Evolutionary conservation across 2,888 invertebrate genomes (phyloP).

Genomic region (Hirtodrosophila cameraria): DNA sequence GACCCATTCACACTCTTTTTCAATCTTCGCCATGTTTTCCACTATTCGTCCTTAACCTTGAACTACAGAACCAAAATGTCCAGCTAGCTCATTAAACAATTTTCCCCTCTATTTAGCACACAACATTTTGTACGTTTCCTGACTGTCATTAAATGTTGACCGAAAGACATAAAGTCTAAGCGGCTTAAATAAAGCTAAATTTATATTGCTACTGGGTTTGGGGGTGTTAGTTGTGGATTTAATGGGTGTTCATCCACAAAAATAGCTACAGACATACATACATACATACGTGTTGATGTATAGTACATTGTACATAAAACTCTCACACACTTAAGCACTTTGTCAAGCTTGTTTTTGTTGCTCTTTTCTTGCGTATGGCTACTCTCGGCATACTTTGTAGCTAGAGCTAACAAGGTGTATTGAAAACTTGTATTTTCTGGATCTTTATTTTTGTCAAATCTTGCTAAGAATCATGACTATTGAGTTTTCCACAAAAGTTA

Average conservation of each 20-base stretch:
- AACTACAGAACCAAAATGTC: not conserved
- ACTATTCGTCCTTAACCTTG: slow-evolving; percentile 42
- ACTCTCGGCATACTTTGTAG: slow-evolving; percentile 15
- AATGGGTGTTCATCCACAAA: slow-evolving; percentile 12
- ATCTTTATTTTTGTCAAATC: not conserved
- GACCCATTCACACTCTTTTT: too few relatives aligned
- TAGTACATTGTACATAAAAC: slow-evolving; percentile 2
- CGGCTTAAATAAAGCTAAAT: slow-evolving; percentile 37
- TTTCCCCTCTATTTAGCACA: not conserved
- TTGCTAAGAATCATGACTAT: not conserved
- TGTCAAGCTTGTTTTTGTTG: slow-evolving; percentile 29
- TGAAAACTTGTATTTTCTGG: too few relatives aligned
- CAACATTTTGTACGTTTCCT: slow-evolving; percentile 12
- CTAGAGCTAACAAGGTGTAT: not conserved
- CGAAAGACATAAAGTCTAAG: slow-evolving; percentile 33
- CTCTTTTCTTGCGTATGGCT: slow-evolving; percentile 18
- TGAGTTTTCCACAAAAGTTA: not conserved
- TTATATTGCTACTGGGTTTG: slow-evolving; percentile 9
- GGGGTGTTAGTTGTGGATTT: slow-evolving; percentile 7
- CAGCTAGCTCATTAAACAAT: too few relatives aligned
- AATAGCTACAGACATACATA: not conserved
- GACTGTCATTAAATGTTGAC: slow-evolving; percentile 36
- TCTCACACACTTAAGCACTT: slow-evolving; percentile 72
- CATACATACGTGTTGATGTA: not conserved
- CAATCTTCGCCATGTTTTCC: too few relatives aligned